Conservation (phyloP, 2,113 vertebrate genomes). For the zebrafish (Danio rerio) region GRCz12tu NC_133179.1:18144501-18145000, state of each 20-base stretch:
- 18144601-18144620: neutral
- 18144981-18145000: neutral
- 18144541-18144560: neutral
- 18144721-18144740: slow-evolving; percentile 14
- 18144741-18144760: neutral
- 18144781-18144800: slow-evolving; percentile 1
- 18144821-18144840: neutral
- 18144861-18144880: neutral
- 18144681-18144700: slow-evolving; percentile 4
- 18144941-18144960: slow-evolving; percentile 3
- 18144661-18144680: slow-evolving; percentile 35
- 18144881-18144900: neutral
- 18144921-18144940: neutral
- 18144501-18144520: neutral
- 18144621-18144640: slow-evolving; percentile 16
- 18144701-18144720: slow-evolving; percentile 17
- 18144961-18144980: slow-evolving; percentile 11
- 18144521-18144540: neutral
- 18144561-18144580: neutral
- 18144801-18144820: neutral
- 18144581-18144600: neutral
- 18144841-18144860: slow-evolving; percentile 4
- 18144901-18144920: neutral
- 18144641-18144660: slow-evolving; percentile 7
- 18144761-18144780: neutral